Conservation (phyloP, 2,888 invertebrate genomes). For the Dyspetes luteomarginatus region DNA sequence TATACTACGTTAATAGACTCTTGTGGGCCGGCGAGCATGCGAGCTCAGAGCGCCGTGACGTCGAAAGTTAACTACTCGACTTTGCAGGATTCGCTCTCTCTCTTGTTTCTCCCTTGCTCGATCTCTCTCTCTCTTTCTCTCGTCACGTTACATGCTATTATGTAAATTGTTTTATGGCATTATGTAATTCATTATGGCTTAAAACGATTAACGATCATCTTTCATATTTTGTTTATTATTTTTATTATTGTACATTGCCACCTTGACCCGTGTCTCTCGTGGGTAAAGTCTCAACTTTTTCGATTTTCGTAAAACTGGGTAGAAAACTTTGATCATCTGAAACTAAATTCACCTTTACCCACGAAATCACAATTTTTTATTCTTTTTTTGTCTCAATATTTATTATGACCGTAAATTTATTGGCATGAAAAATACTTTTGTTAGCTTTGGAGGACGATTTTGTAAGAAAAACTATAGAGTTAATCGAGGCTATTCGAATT, state of each 20-base stretch:
- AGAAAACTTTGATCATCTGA: background rate
- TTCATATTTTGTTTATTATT: slow-evolving; percentile 50
- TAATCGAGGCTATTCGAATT: slow-evolving; percentile 34
- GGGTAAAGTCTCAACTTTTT: slow-evolving; percentile 44
- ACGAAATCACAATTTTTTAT: slow-evolving; percentile 39
- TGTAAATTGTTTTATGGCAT: slow-evolving; percentile 81
- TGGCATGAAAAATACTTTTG: slow-evolving; percentile 66
- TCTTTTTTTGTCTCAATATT: background rate
- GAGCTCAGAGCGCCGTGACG: slow-evolving; percentile 62
- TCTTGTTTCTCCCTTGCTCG: slow-evolving; percentile 8
- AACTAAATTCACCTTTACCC: slow-evolving; percentile 6
- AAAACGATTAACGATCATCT: slow-evolving; percentile 72
- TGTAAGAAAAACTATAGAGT: slow-evolving; percentile 54
- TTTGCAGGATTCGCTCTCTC: slow-evolving; percentile 57
- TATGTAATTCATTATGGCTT: slow-evolving; percentile 82
- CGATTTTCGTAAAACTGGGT: slow-evolving; percentile 21
- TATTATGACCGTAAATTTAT: slow-evolving; percentile 58
- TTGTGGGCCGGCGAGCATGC: slow-evolving; percentile 74
- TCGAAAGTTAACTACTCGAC: slow-evolving; percentile 62
- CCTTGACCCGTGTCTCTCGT: slow-evolving; percentile 71
- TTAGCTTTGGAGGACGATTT: slow-evolving; percentile 65
- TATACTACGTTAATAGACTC: slow-evolving; percentile 79
- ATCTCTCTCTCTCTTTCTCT: slow-evolving; percentile 29
- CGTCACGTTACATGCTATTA: slow-evolving; percentile 68
- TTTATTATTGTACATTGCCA: slow-evolving; percentile 78